phyloP scores from a whole-genome alignment of 2,888 invertebrate genomes.

The Phengaris alcon region DNA sequence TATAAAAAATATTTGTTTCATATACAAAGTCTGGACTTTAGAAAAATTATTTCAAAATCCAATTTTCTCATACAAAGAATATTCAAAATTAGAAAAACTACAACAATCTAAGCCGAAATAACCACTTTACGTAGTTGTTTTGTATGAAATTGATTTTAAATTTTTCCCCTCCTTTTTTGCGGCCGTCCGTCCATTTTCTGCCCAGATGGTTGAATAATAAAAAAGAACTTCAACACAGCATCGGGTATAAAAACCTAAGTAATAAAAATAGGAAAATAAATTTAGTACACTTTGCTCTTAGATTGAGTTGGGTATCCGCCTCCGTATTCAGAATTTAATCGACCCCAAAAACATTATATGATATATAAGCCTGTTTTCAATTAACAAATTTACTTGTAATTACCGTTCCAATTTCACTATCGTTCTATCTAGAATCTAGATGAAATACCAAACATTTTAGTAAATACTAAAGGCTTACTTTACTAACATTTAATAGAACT shows the following conservation, averaged over 20 bases:
- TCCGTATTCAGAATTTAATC: slow-evolving; percentile 1
- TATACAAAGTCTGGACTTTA: not conserved
- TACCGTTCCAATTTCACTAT: too few species aligned
- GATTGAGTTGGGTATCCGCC: not conserved
- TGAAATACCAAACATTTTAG: too few species aligned
- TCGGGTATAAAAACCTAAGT: not conserved
- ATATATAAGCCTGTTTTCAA: not conserved
- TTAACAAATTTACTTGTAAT: not conserved
- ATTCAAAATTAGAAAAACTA: slow-evolving; percentile 9
- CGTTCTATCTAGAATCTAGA: too few species aligned
- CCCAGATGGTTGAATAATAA: not conserved
- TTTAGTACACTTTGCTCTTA: not conserved
- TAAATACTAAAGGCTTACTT: too few species aligned
- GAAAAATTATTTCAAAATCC: not conserved
- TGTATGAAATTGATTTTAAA: slow-evolving; percentile 16
- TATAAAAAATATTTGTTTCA: too few species aligned
- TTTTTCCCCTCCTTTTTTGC: slow-evolving; percentile 4
- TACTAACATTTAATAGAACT: too few species aligned
- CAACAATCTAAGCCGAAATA: slow-evolving; percentile 14
- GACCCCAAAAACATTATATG: slow-evolving; percentile 1
- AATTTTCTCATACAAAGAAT: not conserved
- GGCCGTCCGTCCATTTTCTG: slow-evolving; percentile 8
- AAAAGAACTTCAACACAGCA: not conserved
- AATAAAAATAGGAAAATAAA: slow-evolving; percentile 6
- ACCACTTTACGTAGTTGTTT: slow-evolving; percentile 7